Conservation (phyloP, 2,888 invertebrate genomes). For the Eustalomyia histrio region DNA sequence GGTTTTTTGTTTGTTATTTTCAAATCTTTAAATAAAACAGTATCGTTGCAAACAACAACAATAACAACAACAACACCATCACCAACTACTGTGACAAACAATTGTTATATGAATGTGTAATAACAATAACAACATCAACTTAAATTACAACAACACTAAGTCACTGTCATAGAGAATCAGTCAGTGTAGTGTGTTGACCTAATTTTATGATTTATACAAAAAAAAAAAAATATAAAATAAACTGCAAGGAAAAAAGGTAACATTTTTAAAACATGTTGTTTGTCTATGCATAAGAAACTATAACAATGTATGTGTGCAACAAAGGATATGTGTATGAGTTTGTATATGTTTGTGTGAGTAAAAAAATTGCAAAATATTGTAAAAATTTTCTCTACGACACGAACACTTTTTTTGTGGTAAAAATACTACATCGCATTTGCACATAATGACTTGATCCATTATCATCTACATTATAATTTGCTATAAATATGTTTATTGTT, state of each 20-base stretch:
- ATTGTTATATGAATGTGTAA: neutral
- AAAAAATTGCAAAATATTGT: constrained; percentile 5
- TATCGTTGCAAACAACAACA: constrained; percentile 17
- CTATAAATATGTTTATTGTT: neutral
- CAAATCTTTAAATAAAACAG: constrained; percentile 12
- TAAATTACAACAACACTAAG: constrained; percentile 43
- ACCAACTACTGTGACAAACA: constrained; percentile 18
- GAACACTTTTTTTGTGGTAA: too few species aligned
- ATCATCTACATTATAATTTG: neutral
- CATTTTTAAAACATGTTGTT: constrained; percentile 5
- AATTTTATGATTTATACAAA: constrained; percentile 48
- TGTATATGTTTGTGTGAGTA: neutral
- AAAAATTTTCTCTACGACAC: too few species aligned
- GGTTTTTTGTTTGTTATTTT: neutral
- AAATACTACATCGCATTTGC: too few species aligned
- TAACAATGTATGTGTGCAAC: neutral
- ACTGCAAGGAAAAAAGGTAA: neutral
- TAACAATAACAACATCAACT: neutral
- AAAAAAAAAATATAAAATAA: neutral
- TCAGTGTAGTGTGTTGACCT: constrained; percentile 51
- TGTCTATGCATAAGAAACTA: neutral
- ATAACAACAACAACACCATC: constrained; percentile 19
- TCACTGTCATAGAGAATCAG: constrained; percentile 31
- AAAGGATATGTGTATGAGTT: neutral
- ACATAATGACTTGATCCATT: neutral